A percentile compares a stretch with the other conserved stretches of the same genome.
Evolutionary conservation across 1,140 invertebrate species (phyloP).

Genomic region (Eupristina koningsbergeri): DNA sequence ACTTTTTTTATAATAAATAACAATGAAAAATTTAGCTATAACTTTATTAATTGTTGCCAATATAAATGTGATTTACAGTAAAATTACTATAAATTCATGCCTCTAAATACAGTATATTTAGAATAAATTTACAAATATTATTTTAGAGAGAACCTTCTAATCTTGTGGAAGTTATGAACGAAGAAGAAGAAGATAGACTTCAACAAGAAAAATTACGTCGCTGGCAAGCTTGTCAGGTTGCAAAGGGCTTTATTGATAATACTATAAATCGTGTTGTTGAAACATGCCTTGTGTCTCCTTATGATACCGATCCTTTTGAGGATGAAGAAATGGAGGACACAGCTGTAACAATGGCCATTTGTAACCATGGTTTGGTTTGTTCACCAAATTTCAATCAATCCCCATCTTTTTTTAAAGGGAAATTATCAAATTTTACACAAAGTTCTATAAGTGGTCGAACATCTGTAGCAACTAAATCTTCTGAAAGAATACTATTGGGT

Average conservation of each 20-base stretch:
- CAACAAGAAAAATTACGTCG: constrained; percentile 64
- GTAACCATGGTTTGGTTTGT: constrained; percentile 66
- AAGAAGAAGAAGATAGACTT: constrained; percentile 57
- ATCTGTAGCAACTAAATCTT: constrained; percentile 51
- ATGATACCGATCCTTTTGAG: constrained; percentile 63
- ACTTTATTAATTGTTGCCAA: not conserved
- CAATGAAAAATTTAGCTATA: not conserved
- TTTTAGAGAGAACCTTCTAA: constrained; percentile 47
- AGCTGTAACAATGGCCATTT: constrained; percentile 77
- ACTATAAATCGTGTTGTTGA: constrained; percentile 81
- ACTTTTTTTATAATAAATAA: too few species aligned
- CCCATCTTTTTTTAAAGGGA: constrained; percentile 48
- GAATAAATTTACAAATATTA: not conserved
- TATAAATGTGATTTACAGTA: too few species aligned
- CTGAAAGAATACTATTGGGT: constrained; percentile 46
- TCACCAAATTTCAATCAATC: constrained; percentile 69
- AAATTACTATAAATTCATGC: too few species aligned
- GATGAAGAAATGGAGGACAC: constrained; percentile 73
- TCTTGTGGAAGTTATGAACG: constrained; percentile 52
- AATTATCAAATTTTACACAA: constrained; percentile 50
- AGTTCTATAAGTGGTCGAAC: constrained; percentile 27
- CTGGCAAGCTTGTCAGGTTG: constrained; percentile 82
- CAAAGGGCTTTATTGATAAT: constrained; percentile 82
- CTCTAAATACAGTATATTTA: not conserved
- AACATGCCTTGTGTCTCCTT: constrained; percentile 75